Evolutionary conservation across 2,888 invertebrate genomes (phyloP).

Genomic region (Sclerodermus sp.): DNA sequence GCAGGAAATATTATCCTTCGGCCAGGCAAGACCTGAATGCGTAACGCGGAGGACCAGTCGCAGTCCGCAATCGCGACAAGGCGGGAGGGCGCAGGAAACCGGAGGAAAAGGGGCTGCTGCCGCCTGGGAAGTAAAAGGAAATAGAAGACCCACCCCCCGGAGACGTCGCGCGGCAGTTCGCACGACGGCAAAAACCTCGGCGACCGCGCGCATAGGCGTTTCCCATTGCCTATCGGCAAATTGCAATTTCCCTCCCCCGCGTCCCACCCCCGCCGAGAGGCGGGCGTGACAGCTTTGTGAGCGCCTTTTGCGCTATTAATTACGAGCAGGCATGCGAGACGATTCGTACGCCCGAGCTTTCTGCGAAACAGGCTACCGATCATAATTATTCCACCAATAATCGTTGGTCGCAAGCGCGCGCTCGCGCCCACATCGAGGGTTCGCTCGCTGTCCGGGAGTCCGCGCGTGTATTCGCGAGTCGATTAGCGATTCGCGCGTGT

Average conservation of each 20-base stretch:
- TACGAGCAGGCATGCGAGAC: conserved; percentile 56
- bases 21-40: conserved; percentile 28
- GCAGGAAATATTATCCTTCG: conserved; percentile 39
- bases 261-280: not conserved
- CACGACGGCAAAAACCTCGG: conserved; percentile 10
- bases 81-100: not conserved
- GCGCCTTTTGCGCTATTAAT: conserved; percentile 52
- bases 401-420: conserved; percentile 18
- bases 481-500: no score
- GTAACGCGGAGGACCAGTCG: conserved; percentile 22
- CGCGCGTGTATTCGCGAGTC: no score
- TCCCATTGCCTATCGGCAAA: conserved; percentile 40
- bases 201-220: conserved; percentile 28
- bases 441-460: no score
- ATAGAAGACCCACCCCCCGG: conserved; percentile 5
- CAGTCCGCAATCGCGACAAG: not conserved
- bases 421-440: conserved; percentile 3
- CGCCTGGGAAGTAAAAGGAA: not conserved
- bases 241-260: conserved; percentile 27
- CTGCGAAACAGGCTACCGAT: conserved; percentile 40
- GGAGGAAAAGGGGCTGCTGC: no score
- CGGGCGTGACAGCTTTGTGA: conserved; percentile 47
- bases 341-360: conserved; percentile 38
- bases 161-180: conserved; percentile 14
- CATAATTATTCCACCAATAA: conserved; percentile 43